Evolutionary conservation across 1,140 invertebrate species (phyloP), one percentile per base, ranked within the genome.

Genomic region (Neuroterus valhalla): DNA sequence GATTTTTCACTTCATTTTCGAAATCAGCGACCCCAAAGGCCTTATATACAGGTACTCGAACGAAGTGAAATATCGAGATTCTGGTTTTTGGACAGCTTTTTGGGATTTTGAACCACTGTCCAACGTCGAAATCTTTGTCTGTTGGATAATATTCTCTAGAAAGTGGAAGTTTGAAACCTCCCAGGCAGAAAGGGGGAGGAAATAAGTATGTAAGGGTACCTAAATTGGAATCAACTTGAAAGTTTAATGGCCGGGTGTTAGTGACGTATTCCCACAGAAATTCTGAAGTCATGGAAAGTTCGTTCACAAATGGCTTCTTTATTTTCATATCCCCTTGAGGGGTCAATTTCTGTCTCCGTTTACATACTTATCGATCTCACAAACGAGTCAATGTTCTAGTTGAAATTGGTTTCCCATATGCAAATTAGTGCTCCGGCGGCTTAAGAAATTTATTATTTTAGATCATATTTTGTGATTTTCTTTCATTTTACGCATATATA

Each of bases 221-320:
- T 38, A 62, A 62, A 38, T 62, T 62, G 55, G 31, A 62, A 62
- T 62, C 26, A 38, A 26, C 55, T 26, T 62, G 26, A 14, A 62
- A 26, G 55, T 62, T 23, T 62, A 62, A 62, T 62, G 55, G 31
- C 55, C 55, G 12, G 23, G 55, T 31, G 55, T 31, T 62, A 31
- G 55, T 62, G 23, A 62, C 23, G 55, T 38, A 38, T 62, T 62
- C 31, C 23, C 31, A 62, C 23, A 31, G 23, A 62, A 62, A 26
- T 62, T 62, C 23, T 26, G 3, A 62, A 62, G 12, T 62, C 31
- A 26, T 62, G 55, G 55, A 62, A 62, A 62, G 55, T 62, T 62
- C 23, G 23, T 62, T 62, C 55, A 62, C 55, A 62, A 62, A 62
- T 62, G 55, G 31, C 55, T 62, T 62, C 55, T 23, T 62, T 62